A percentile compares a stretch with the other conserved stretches of the same genome.
phyloP scores from a whole-genome alignment of 2,888 invertebrate species.

The Meganola albula region DNA sequence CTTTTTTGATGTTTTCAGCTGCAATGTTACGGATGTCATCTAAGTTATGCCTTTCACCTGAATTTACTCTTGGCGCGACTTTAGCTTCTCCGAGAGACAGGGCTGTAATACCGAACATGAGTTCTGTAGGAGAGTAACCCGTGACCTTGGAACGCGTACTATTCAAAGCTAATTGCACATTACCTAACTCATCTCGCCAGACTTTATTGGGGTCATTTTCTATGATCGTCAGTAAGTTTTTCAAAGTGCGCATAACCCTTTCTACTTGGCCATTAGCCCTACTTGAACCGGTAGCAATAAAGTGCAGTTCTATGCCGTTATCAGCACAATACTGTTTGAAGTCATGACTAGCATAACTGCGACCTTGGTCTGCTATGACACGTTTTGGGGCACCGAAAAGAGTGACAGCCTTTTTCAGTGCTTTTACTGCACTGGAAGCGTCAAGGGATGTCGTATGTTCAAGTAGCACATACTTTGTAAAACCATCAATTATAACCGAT shows the following conservation, averaged over 20 bases:
- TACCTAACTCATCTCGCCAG: constrained; percentile 22
- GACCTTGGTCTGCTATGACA: constrained; percentile 22
- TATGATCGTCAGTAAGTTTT: constrained; percentile 4
- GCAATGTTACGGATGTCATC: constrained; percentile 6
- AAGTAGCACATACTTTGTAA: constrained; percentile 20
- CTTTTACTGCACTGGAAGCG: constrained; percentile 10
- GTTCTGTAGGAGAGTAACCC: constrained; percentile 13
- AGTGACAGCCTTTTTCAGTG: constrained; percentile 19
- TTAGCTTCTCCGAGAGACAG: constrained; percentile 9
- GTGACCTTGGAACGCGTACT: constrained; percentile 18
- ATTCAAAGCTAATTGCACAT: constrained; percentile 23
- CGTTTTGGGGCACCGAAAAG: constrained; percentile 24
- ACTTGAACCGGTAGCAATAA: constrained; percentile 27
- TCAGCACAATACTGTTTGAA: constrained; percentile 20
- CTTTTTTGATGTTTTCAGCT: constrained; percentile 8
- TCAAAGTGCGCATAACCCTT: constrained; percentile 6
- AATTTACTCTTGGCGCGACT: not conserved
- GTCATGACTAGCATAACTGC: constrained; percentile 16
- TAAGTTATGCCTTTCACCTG: constrained; percentile 2
- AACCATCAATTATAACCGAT: constrained; percentile 29
- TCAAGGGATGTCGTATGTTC: constrained; percentile 16
- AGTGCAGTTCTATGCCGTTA: constrained; percentile 20
- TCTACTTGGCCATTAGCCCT: too few species aligned
- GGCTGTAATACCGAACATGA: constrained; percentile 15
- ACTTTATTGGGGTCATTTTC: too few species aligned